Evolutionary conservation across 2,888 invertebrate species (phyloP), one percentile per base, ranked within the genome.

Genomic region (Altica lythri): DNA sequence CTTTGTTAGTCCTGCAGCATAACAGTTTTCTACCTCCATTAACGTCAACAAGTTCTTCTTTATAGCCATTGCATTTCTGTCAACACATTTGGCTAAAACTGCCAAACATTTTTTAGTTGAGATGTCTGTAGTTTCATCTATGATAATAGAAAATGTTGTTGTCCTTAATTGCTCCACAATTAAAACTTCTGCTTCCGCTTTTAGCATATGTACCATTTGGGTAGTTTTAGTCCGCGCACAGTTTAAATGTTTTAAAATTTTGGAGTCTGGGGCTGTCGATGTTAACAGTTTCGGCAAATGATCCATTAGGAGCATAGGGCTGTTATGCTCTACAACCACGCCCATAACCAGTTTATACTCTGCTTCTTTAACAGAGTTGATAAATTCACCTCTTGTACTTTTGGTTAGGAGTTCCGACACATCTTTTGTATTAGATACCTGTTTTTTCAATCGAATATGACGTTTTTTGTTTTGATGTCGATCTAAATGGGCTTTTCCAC

Each of bases 71-170:
- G 29, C 12, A 17, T 17, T 25, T 32, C 37, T 49, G 18, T 59
- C 50, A 35, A 45, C 43, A 53, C 27, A 59, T 22, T 53, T 16
- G 9, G 22, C 47, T 27, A 53, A 18, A 13, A 55, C 22, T 34
- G 49, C 59, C 35, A 55, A 52, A 40, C 29, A 25, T 42, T 57
- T 53, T 42, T 38, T 37, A n/a, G 38, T 14, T 8, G 50, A 44
- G 17, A 52, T 25, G 38, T 55, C 58, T 17, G 58, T 55, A 5
- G 54, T 58, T 45, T 57, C 51, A 46, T 54, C 57, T 18, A 57
- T 51, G 22, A 57, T 54, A 13, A 54, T 18, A 2, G 45, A 51
- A 51, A 52, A 55, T 42, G 29, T 30, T 17, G 27, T 29, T 4
- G 1, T 9, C 14, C 13, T n/a, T 16, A 29, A n/a, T 16, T 16